Base-by-base conservation (phyloP, 2,113 vertebrate genomes). In the Barnardius zonarius region DNA sequence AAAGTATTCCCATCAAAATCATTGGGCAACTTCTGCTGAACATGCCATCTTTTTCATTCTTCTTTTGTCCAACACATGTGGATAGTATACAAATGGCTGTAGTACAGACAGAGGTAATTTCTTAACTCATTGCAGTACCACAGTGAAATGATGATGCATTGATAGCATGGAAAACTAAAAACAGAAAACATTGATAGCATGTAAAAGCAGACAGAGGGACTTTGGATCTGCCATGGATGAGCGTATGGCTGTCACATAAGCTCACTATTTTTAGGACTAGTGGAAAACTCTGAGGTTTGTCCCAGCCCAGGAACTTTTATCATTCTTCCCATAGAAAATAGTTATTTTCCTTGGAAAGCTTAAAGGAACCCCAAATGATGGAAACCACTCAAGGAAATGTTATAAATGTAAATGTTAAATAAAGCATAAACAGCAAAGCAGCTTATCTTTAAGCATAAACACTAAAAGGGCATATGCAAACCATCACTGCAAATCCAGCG, bases 391-490 rank as follows among this genome's bases (percentile, higher is more conserved):
- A 84, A 83, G 79, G 80, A 80, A 68, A 92, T 33, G 75, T 49
- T 64, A 44, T 19, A 92, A 84, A 54, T 87, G 82, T 75, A 86
- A 73, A 88, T 67, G 63, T 96, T 89, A 89, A 86, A 54, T 91
- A 87, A 75, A 80, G 73, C 90, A 88, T 86, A 93, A 95, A 93
- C 31, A 88, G 87, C 83, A 86, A 95, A 74, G 66, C 79, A 90
- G 90, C 82, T 91, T 95, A 95, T 97, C 93, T 88, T 86, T 83
- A 51, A 85, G 93, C 54, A 66, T 91, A 97, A 95, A 97, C 95
- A 90, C 37, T 83, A 94, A 87, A 74, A 57, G 55, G 93, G 52
- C 83, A 93, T 74, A 77, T 95, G 93, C 69, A 92, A 93, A 68
- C 78, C 93, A 95, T 95, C 92, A 96, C 46, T 87, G 63, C 63